phyloP scores from a whole-genome alignment of 1,140 invertebrate species.

The Leptopilina clavipes region DNA sequence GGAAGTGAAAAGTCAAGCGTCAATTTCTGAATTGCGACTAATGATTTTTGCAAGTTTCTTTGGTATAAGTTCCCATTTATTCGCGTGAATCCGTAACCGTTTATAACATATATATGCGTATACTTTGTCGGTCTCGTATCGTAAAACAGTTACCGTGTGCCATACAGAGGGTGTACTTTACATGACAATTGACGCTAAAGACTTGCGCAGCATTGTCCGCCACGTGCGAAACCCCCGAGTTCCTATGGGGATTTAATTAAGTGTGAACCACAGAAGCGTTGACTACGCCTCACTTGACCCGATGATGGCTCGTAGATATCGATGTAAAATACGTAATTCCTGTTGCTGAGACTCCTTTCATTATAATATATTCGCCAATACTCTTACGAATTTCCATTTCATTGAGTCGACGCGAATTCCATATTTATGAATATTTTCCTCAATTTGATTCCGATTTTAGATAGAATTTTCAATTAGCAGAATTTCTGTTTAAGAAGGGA shows the following conservation, averaged over 20 bases:
- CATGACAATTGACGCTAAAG: conserved; percentile 76
- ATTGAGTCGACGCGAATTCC: not conserved
- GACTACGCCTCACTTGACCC: conserved; percentile 72
- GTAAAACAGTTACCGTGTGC: conserved; percentile 59
- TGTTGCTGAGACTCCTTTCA: conserved; percentile 7
- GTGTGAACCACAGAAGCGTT: conserved; percentile 75
- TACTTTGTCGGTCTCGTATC: conserved; percentile 60
- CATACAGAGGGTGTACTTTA: conserved; percentile 72
- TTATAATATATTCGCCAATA: not conserved
- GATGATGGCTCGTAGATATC: conserved; percentile 72
- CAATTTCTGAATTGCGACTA: conserved; percentile 43
- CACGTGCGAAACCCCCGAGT: conserved; percentile 70
- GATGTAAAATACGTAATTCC: conserved; percentile 63
- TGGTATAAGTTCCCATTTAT: not conserved
- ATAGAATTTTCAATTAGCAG: no score
- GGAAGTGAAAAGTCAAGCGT: not conserved
- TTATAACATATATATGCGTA: not conserved
- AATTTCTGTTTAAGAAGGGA: no score
- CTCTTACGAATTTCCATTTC: not conserved
- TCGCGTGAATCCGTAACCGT: conserved; percentile 1
- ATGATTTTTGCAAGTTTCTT: conserved; percentile 50
- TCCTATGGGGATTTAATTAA: conserved; percentile 74
- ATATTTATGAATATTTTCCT: no score
- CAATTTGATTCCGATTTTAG: no score
- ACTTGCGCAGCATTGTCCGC: conserved; percentile 72